phyloP scores from a whole-genome alignment of 2,797 vertebrate species.

The Anableps anableps region DNA sequence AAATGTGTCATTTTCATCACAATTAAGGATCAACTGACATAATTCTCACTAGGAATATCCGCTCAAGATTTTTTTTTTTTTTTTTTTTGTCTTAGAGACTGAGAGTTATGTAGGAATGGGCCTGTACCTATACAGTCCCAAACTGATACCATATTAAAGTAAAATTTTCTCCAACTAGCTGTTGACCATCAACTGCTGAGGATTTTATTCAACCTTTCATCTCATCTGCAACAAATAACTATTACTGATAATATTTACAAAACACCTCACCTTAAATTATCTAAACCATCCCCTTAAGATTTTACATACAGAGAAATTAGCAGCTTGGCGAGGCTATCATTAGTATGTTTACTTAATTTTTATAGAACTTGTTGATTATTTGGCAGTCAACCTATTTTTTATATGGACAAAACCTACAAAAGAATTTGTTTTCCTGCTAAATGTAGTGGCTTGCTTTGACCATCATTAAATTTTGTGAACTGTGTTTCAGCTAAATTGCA shows the following conservation, averaged over 20 bases:
- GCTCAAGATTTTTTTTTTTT: too few relatives aligned
- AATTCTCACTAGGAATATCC: too few relatives aligned
- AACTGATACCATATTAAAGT: neutral
- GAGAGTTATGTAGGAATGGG: neutral
- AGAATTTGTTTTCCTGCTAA: neutral
- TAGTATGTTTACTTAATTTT: neutral
- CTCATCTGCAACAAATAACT: neutral
- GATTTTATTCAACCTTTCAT: neutral
- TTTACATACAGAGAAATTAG: neutral
- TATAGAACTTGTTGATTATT: neutral
- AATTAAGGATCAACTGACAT: too few relatives aligned
- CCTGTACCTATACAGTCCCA: too few relatives aligned
- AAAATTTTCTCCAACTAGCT: neutral
- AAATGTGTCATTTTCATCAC: neutral
- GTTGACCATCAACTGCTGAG: too few relatives aligned
- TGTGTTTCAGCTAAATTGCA: neutral
- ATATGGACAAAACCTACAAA: neutral
- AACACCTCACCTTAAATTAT: neutral
- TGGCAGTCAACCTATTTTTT: neutral
- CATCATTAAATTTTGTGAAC: neutral
- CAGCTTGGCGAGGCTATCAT: neutral
- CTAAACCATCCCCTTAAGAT: neutral
- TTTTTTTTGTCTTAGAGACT: neutral
- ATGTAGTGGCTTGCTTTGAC: neutral
- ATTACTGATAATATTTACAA: neutral